Percentiles rank a stretch among this genome's conserved stretches.
Conservation (phyloP, 2,888 invertebrate species). For the Acleris laterana region DNA sequence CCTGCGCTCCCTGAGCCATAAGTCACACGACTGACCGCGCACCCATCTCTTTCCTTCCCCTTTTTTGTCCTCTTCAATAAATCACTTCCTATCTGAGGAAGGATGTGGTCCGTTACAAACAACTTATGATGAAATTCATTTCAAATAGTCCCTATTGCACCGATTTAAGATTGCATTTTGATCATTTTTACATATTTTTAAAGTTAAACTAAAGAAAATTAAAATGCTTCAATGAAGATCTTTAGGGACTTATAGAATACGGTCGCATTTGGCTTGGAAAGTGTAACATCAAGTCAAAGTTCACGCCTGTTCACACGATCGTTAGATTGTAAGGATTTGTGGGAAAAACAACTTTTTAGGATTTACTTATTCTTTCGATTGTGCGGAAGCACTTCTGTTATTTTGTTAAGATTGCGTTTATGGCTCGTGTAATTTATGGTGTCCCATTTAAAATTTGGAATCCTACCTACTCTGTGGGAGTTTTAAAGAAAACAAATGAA, state of each 20-base stretch:
- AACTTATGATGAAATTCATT: too few relatives aligned
- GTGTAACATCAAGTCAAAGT: slow-evolving; percentile 4
- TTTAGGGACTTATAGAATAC: neutral
- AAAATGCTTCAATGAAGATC: neutral
- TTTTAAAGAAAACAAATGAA: too few relatives aligned
- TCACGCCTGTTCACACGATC: slow-evolving; percentile 27
- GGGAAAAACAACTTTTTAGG: neutral
- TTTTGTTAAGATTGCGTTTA: neutral
- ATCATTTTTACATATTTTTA: neutral
- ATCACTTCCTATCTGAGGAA: slow-evolving; percentile 47
- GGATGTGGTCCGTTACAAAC: slow-evolving; percentile 51
- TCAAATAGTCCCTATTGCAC: too few relatives aligned
- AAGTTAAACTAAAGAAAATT: neutral
- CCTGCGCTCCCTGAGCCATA: neutral
- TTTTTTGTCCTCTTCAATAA: slow-evolving; percentile 39
- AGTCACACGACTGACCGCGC: slow-evolving; percentile 21
- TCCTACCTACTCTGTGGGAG: neutral
- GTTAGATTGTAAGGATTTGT: slow-evolving; percentile 8
- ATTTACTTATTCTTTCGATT: slow-evolving; percentile 1
- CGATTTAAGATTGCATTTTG: too few relatives aligned
- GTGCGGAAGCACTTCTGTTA: neutral
- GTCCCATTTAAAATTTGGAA: slow-evolving; percentile 14
- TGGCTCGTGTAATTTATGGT: neutral
- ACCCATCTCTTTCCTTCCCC: slow-evolving; percentile 7
- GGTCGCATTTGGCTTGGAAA: neutral